Percentiles rank a stretch among this genome's conserved stretches.
phyloP scores from a whole-genome alignment of 2,113 vertebrate species.

The Struthidea cinerea region DNA sequence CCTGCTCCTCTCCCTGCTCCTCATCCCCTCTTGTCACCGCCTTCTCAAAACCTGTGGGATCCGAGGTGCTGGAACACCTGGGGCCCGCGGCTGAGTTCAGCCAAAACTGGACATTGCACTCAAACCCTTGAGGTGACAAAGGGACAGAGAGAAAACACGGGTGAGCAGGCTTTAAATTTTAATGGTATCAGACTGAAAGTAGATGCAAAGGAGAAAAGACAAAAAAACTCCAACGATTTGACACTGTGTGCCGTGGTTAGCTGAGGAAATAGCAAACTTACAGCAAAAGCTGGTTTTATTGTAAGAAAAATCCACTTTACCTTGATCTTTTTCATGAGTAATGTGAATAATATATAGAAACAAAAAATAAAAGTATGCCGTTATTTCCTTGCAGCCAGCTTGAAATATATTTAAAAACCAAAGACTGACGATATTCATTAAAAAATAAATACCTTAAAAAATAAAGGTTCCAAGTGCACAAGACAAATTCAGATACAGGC shows the following conservation, averaged over 20 bases:
- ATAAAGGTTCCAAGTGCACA: neutral
- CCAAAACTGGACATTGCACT: fast-evolving
- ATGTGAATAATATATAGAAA: neutral
- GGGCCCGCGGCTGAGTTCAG: fast-evolving
- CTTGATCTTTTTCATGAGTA: neutral
- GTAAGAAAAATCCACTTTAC: neutral
- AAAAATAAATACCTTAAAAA: neutral
- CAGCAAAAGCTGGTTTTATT: neutral
- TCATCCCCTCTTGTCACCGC: fast-evolving
- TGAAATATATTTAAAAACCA: neutral
- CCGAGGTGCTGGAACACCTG: fast-evolving
- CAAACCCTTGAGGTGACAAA: neutral
- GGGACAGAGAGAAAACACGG: neutral
- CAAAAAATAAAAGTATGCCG: neutral
- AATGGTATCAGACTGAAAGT: neutral
- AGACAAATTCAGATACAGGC: neutral
- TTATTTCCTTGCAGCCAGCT: neutral
- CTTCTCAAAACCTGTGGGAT: fast-evolving
- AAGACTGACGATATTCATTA: neutral
- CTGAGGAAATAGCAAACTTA: neutral
- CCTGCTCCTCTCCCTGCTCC: neutral
- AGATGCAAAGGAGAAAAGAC: neutral
- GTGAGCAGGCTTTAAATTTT: neutral
- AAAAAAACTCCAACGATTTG: neutral
- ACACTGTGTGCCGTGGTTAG: neutral